Evolutionary conservation across 2,888 invertebrate genomes (phyloP).

Genomic region (Lamellibrachia satsuma): DNA sequence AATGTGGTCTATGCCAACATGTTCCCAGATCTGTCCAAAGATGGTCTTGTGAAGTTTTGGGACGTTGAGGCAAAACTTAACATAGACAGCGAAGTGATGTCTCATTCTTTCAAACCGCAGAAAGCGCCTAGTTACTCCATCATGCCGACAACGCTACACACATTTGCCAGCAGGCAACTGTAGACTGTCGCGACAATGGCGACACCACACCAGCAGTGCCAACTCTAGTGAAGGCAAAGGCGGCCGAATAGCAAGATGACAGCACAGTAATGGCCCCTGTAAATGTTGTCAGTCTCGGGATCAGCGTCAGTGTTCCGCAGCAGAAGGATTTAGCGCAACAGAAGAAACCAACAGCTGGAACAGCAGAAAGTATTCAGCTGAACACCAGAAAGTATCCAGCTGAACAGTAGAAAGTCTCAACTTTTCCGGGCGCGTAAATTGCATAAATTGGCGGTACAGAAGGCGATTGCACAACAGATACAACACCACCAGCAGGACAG

Average conservation of each 20-base stretch:
- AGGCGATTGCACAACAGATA: constrained; percentile 73
- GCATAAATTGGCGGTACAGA: constrained; percentile 39
- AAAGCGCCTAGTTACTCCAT: constrained; percentile 42
- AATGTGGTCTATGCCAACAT: too few relatives aligned
- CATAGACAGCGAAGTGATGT: too few relatives aligned
- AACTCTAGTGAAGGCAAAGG: constrained; percentile 74
- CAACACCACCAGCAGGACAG: constrained; percentile 61
- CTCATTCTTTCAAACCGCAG: background rate
- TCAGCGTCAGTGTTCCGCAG: constrained; percentile 67
- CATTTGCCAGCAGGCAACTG: constrained; percentile 43
- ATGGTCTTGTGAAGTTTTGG: too few relatives aligned
- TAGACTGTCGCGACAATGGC: constrained; percentile 42
- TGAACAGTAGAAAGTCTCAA: too few relatives aligned
- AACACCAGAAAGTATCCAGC: too few relatives aligned
- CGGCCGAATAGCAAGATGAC: constrained; percentile 54
- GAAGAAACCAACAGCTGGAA: constrained; percentile 40
- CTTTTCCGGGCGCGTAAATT: too few relatives aligned
- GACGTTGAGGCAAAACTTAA: too few relatives aligned
- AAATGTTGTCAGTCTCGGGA: constrained; percentile 66
- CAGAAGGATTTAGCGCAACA: constrained; percentile 54
- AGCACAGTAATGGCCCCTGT: constrained; percentile 69
- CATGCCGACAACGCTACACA: constrained; percentile 30
- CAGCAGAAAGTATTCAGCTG: constrained; percentile 54
- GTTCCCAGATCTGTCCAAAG: too few relatives aligned
- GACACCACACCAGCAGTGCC: constrained; percentile 71